These are phyloP conservation scores for Blera fallax DNA, from an alignment of 2,888 invertebrate species.

Conservation along the genomic window DNA sequence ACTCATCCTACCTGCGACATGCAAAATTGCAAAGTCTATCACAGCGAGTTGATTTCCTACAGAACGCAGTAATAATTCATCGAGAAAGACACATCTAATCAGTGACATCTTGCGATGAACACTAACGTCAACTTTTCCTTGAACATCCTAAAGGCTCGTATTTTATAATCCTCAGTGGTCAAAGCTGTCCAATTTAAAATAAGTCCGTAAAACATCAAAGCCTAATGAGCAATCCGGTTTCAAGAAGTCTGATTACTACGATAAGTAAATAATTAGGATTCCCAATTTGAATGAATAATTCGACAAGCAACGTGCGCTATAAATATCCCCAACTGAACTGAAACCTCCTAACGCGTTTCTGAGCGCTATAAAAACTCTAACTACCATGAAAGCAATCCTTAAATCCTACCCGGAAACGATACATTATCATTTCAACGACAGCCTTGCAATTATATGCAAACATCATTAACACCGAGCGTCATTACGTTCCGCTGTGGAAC, in stretches of 20 bases:
- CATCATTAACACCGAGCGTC: slow-evolving; percentile 47
- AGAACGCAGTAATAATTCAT: too few relatives aligned
- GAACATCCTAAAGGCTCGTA: too few relatives aligned
- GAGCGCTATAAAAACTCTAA: slow-evolving; percentile 11
- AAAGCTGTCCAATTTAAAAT: too few relatives aligned
- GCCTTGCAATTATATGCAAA: slow-evolving; percentile 47
- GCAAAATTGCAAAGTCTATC: too few relatives aligned
- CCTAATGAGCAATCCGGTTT: slow-evolving; percentile 28
- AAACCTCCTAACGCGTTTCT: slow-evolving; percentile 13
- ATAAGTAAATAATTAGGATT: slow-evolving; percentile 19
- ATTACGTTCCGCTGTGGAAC: slow-evolving; percentile 43
- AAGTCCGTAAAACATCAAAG: not conserved
- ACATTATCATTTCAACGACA: slow-evolving; percentile 50
- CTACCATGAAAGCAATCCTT: not conserved
- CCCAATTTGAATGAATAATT: slow-evolving; percentile 6
- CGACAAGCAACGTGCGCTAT: slow-evolving; percentile 3
- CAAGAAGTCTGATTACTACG: not conserved
- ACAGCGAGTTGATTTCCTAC: too few relatives aligned
- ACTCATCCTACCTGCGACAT: too few relatives aligned
- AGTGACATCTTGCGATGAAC: too few relatives aligned
- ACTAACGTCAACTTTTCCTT: too few relatives aligned
- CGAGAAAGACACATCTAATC: too few relatives aligned
- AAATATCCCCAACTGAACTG: not conserved
- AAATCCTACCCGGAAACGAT: slow-evolving; percentile 40
- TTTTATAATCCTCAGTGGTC: too few relatives aligned